Percentiles rank a stretch among this genome's conserved stretches.
These are phyloP conservation scores for Catocala fraxini DNA, from an alignment of 2,888 invertebrate species.

Conservation along the genomic window DNA sequence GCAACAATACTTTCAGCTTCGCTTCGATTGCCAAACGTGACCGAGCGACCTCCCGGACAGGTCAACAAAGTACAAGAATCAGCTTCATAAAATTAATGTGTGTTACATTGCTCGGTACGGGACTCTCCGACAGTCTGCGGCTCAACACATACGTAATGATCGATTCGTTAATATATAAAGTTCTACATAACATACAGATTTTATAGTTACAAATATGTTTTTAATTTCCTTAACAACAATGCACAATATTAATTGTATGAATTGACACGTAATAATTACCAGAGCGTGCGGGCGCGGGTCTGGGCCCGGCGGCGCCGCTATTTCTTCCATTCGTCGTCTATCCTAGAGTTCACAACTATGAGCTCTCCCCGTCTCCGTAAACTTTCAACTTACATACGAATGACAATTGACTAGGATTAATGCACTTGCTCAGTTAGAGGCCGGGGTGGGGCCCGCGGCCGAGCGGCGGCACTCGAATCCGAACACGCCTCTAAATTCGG, in stretches of 20 bases:
- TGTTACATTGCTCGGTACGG: conserved; percentile 48
- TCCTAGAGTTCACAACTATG: conserved; percentile 45
- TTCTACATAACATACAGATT: conserved; percentile 82
- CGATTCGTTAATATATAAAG: conserved; percentile 75
- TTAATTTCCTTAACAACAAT: conserved; percentile 81
- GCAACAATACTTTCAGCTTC: conserved; percentile 40
- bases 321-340: conserved; percentile 34
- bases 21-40: conserved; percentile 17
- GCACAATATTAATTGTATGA: conserved; percentile 85
- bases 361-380: conserved; percentile 53
- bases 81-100: conserved; percentile 42
- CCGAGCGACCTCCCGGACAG: conserved; percentile 28
- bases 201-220: conserved; percentile 80
- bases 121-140: conserved; percentile 63
- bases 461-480: conserved; percentile 63
- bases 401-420: conserved; percentile 86
- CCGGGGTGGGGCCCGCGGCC: conserved; percentile 49
- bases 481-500: conserved; percentile 70
- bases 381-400: conserved; percentile 75
- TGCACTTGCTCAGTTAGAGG: conserved; percentile 68
- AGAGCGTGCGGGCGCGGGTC: conserved; percentile 48
- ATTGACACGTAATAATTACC: conserved; percentile 82
- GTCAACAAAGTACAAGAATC: conserved; percentile 36
- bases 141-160: conserved; percentile 65
- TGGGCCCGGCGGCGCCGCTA: conserved; percentile 34